These are phyloP conservation scores for Hyla sarda DNA, from an alignment of 2,113 vertebrate genomes.

Conservation along the genomic window DNA sequence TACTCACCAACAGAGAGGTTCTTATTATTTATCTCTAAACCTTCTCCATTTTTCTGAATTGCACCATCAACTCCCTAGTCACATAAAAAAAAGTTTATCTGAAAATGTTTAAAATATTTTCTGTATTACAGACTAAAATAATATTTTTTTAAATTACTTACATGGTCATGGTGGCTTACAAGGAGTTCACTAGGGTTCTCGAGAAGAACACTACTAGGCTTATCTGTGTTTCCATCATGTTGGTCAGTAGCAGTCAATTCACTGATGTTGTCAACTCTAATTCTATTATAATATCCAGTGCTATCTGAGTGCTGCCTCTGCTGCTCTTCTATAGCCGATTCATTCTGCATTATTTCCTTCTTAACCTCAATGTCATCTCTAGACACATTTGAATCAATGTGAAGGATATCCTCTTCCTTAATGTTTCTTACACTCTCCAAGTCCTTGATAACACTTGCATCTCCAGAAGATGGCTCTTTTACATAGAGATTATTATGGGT, in stretches of 20 bases:
- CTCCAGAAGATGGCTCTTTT: neutral
- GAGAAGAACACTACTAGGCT: neutral
- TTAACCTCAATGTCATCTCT: neutral
- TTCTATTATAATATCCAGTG: neutral
- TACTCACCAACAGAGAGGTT: conserved; percentile 1
- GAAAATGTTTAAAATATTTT: neutral
- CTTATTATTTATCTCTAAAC: neutral
- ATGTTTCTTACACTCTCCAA: conserved; percentile 8
- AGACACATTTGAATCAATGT: neutral
- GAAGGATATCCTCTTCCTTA: neutral
- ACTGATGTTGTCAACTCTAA: neutral
- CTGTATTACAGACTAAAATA: neutral
- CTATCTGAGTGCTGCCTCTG: neutral
- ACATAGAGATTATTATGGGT: neutral
- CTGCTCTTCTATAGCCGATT: neutral
- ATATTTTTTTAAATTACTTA: neutral
- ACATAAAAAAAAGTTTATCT: neutral
- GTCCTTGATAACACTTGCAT: neutral
- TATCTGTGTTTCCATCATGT: neutral
- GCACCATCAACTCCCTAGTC: neutral
- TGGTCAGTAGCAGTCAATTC: neutral
- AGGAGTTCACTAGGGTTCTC: neutral
- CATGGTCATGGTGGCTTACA: neutral
- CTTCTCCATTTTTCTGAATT: neutral
- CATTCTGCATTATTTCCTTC: neutral